Evolutionary conservation across 1,140 invertebrate genomes (phyloP).

Genomic region (Campoletis sonorensis): DNA sequence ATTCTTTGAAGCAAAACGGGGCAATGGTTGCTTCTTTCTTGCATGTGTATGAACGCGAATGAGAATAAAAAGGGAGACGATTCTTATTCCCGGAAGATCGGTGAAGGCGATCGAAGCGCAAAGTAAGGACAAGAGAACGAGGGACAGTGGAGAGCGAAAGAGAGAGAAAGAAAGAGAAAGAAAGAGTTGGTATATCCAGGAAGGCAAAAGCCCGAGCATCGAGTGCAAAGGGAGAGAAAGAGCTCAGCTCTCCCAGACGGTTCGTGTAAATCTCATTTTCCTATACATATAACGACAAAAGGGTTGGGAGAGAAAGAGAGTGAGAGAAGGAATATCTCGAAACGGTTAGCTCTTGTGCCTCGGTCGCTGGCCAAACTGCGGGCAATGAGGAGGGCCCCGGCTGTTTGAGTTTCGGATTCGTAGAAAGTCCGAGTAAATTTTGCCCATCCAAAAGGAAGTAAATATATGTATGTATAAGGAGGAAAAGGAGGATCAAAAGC

Average conservation of each 20-base stretch:
- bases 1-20: slow-evolving; percentile 21
- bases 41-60: neutral
- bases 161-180: too few relatives aligned
- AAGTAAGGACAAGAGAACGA: too few relatives aligned
- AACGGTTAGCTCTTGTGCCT: neutral
- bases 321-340: neutral
- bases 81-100: slow-evolving; percentile 45
- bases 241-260: neutral
- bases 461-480: slow-evolving; percentile 17
- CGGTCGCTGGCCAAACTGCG: neutral
- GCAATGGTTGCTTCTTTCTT: neutral
- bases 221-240: too few relatives aligned
- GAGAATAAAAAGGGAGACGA: slow-evolving; percentile 27
- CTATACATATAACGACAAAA: slow-evolving; percentile 47
- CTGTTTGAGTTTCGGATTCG: slow-evolving; percentile 38
- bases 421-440: slow-evolving; percentile 50
- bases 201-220: too few relatives aligned
- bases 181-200: too few relatives aligned
- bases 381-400: slow-evolving; percentile 19
- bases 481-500: neutral
- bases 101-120: slow-evolving; percentile 4
- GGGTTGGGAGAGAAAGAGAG: slow-evolving; percentile 1
- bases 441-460: slow-evolving; percentile 33
- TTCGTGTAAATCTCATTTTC: slow-evolving; percentile 47
- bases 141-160: too few relatives aligned